Evolutionary conservation across 37 sponge, comb jelly and placozoan genomes (phyloP).

Genomic region (Ianthella basta): DNA sequence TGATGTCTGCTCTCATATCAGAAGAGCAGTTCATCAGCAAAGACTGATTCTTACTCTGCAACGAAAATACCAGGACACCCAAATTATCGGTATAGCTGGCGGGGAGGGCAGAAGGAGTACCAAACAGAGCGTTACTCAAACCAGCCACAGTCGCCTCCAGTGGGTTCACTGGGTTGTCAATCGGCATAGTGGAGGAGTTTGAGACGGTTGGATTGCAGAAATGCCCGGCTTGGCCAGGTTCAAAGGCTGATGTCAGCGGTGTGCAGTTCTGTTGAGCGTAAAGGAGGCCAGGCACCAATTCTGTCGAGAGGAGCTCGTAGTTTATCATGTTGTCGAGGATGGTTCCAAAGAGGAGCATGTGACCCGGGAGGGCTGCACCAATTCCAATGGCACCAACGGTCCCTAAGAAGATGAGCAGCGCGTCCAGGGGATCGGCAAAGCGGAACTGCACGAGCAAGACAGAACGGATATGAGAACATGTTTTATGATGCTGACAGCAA

Average conservation of each 20-base stretch:
- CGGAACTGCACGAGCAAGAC: slow-evolving; percentile 55
- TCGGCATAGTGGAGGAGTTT: no score
- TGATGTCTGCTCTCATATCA: no score
- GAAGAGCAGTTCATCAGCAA: no score
- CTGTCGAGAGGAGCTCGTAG: slow-evolving; percentile 27
- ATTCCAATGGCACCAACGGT: slow-evolving; percentile 46
- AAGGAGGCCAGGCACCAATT: background rate
- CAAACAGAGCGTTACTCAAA: no score
- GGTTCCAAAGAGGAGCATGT: slow-evolving; percentile 81
- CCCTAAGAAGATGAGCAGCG: slow-evolving; percentile 65
- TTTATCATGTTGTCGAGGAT: slow-evolving; percentile 66
- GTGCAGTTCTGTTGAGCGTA: slow-evolving; percentile 9
- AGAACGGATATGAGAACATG: background rate
- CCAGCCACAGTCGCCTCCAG: no score
- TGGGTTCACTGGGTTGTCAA: no score
- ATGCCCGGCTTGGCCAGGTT: background rate
- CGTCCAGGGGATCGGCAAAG: slow-evolving; percentile 61
- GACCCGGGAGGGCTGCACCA: slow-evolving; percentile 66
- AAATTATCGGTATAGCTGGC: no score
- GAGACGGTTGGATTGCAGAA: background rate
- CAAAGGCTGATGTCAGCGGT: no score
- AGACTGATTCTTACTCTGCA: no score
- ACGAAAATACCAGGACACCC: no score
- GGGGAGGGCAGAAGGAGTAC: no score
- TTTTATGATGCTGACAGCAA: no score